Evolutionary conservation across 2,797 vertebrate species (phyloP), one percentile per base, ranked within the genome.

Genomic region (Tamandua tetradactyla): DNA sequence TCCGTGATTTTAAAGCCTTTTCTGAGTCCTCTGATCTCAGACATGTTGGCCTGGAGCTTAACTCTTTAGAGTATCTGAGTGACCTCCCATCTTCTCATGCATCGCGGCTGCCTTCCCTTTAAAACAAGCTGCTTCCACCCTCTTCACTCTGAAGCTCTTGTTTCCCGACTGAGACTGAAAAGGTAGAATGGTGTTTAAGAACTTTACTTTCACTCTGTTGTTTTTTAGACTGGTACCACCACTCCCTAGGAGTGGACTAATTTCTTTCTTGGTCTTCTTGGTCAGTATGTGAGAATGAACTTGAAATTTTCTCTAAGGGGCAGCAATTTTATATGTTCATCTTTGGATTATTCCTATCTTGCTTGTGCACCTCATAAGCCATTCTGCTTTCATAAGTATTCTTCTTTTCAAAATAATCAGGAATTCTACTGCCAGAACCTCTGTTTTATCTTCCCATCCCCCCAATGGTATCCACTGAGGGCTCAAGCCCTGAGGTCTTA

Each of bases 111-210:
- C 2, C 2, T 59, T 81, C 18, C 44, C 27, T 23, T 57, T 32
- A 37, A 85, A 59, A 7, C 69, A 14, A 2, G 17, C 40, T 42
- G 49, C 32, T 14, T 57, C 11, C 15, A 13, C 2, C n/a, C 35
- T 83, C n/a, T 84, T 66, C 59, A 66, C 20, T 57, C 74, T 57
- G 22, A 87, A 80, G 49, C 44, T 80, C 52, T 71, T 75, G 55
- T 85, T 78, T 80, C 30, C 64, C 35, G 22, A 84, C 8, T 92
- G 42, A 96, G 25, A 72, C 87, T 35, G 42, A 93, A 75, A 92
- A 85, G 57, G 37, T 14, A 74, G 64, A 90, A 72, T 5, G 42
- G 49, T 37, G 7, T 44, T 81, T 47, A 49, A 74, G 59, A 78
- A 27, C 18, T 69, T 92, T 62, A 59, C 47, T 92, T 74, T 59